Base-by-base conservation (phyloP, 2,113 vertebrate species). In the Erpornis zantholeuca region DNA sequence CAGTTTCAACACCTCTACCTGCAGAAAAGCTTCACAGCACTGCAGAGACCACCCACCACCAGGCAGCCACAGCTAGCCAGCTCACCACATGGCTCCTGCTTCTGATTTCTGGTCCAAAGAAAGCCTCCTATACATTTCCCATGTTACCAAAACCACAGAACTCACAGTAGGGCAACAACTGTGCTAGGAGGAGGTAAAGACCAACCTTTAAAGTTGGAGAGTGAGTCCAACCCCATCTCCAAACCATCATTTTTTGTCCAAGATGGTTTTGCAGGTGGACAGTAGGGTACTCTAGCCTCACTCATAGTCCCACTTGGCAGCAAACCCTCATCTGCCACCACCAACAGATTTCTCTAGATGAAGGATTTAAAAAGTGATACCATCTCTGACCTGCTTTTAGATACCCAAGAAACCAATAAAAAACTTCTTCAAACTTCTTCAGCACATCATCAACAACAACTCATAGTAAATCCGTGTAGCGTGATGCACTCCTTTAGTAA, bases 51-150 rank as follows among this genome's bases (percentile, higher is more conserved):
- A 42, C 12, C 10, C 33, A 33, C 15, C 1, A 2, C 4, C 40
- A 25, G 23, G 21, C n/a, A 85, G 25, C 7, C 36, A 53, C 0
- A 2, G 15, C 17, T 23, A 69, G 2, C 16, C 3, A 1, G 20
- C 40, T 65, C 27, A 61, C 15, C 15, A 52, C 12, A 15, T 2
- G 12, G 19, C 19, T 80, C 40, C 17, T 45, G 12, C 9, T 27
- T 76, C 19, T 29, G 25, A 28, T 33, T 71, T 76, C 29, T 21
- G 52, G 27, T 7, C n/a, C 38, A 47, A 7, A 36, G 11, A 3
- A 2, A 45, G 50, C 29, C 40, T 35, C 19, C 33, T 7, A 25
- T 1, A 23, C 3, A 1, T 35, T 70, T 54, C 12, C 8, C 31
- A 10, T 4, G 2, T 17, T 72, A 33, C 19, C 86, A 57, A 91